These are phyloP conservation scores for Elaphurus davidianus DNA, from an alignment of 2,113 vertebrate species.

Conservation along the genomic window DNA sequence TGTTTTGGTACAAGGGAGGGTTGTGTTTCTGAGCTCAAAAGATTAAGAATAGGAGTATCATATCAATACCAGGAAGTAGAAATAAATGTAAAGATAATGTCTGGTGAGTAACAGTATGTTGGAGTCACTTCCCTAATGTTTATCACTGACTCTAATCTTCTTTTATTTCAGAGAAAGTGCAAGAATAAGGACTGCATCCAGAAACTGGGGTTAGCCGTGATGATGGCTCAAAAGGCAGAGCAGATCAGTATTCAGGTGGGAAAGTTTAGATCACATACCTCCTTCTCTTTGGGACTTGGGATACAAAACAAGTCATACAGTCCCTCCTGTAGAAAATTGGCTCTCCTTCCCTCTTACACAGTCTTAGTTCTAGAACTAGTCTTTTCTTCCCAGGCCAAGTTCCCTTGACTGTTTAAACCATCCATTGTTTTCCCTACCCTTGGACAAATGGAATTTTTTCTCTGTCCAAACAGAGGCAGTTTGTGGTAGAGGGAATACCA, in stretches of 20 bases:
- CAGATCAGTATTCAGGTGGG: constrained; percentile 67
- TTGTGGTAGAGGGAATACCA: background rate
- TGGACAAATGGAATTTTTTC: background rate
- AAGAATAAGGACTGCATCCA: constrained; percentile 61
- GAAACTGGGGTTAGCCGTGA: constrained; percentile 59
- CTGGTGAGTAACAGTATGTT: background rate
- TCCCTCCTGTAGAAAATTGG: background rate
- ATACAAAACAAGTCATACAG: background rate
- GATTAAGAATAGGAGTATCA: background rate
- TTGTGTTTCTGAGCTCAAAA: background rate
- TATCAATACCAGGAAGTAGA: background rate
- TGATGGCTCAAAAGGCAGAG: constrained; percentile 72
- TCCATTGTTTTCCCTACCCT: background rate
- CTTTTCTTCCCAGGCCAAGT: background rate
- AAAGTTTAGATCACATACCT: background rate
- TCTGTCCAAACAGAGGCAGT: background rate
- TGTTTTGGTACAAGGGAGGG: background rate
- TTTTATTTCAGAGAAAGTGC: constrained; percentile 66
- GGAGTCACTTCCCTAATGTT: background rate
- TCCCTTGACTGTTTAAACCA: background rate
- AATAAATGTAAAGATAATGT: background rate
- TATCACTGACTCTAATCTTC: constrained; percentile 22
- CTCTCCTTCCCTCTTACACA: background rate
- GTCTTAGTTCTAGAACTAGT: background rate
- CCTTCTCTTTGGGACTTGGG: background rate